Evolutionary conservation across 1,140 invertebrate species (phyloP), one percentile per base, ranked within the genome.

Genomic region (Papilio xuthus): DNA sequence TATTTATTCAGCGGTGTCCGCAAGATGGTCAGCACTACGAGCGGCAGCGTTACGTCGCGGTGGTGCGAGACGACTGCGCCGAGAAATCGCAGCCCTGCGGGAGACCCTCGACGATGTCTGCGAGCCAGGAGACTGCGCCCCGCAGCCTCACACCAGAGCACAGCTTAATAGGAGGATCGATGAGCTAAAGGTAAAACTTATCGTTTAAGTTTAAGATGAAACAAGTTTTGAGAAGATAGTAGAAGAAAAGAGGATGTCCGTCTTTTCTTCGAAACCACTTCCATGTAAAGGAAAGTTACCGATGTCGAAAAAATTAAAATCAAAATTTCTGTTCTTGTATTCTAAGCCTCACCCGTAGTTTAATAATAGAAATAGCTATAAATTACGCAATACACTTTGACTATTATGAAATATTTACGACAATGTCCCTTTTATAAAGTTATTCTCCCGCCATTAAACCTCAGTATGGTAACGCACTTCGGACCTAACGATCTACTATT

Each of bases 81-180:
- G 94, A 63, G 94, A 94, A 78, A 89, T 94, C 80, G 88, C 90
- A 20, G 88, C 93, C 2, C 88, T 94, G 23, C 84, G 90, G 42
- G 94, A 91, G 37, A 88, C 90, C 2, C 86, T 94, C 18, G 89
- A 90, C 67, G 93, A 93, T 32, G 84, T 92, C 20, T 92, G 91
- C 83, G 90, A 93, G 82, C 89, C 90, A 12, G 90, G 87, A 4
- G 90, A 92, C 80, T 90, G 87, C 77, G 89, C 92, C 3, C 87
- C 87, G 0, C 92, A 94, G 50, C 89, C 90, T 9, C 94, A 94
- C 74, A 94, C 92, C 8, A 87, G 89, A 37, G 89, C 90, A 12
- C 94, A 94, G 77, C 82, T 94, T 10, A 89, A 93, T 60, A 91
- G 92, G 77, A 88, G 94, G 32, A 93, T 94, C 63, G 93, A 94